A percentile compares a stretch with the other conserved stretches of the same genome.
phyloP scores from a whole-genome alignment of 1,140 invertebrate genomes.

The Heterodera carotae region DNA sequence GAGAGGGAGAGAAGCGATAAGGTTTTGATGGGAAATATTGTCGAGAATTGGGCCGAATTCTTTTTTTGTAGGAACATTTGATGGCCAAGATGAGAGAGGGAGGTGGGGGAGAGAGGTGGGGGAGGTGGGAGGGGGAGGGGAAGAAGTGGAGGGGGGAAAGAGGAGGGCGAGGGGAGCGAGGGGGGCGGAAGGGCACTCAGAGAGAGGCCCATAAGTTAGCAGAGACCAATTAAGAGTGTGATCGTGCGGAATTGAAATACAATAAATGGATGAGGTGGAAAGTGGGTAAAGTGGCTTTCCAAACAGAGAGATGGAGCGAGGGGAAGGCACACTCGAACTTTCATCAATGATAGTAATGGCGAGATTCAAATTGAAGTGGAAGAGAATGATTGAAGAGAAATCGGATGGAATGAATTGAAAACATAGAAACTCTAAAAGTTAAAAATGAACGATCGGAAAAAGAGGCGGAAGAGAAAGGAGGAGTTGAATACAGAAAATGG shows the following conservation, averaged over 20 bases:
- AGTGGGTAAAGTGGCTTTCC: not conserved
- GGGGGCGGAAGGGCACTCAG: not conserved
- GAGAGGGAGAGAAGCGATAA: not conserved
- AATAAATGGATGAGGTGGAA: slow-evolving; percentile 1
- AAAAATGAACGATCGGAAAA: too few relatives aligned
- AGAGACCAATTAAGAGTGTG: not conserved
- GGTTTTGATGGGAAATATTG: not conserved
- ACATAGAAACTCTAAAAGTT: not conserved
- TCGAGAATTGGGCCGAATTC: not conserved
- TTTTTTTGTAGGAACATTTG: not conserved
- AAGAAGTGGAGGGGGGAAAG: too few relatives aligned
- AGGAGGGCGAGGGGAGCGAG: not conserved
- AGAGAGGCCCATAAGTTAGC: not conserved
- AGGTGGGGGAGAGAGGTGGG: not conserved
- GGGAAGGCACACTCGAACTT: not conserved
- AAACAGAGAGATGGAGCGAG: too few relatives aligned
- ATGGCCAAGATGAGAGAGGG: not conserved
- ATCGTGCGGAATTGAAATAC: slow-evolving; percentile 3
- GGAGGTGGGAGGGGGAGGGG: too few relatives aligned
- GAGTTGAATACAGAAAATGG: too few relatives aligned
- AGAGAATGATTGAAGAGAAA: not conserved
- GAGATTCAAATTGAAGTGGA: not conserved
- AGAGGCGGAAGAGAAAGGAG: too few relatives aligned
- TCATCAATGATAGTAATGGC: not conserved
- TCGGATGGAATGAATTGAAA: not conserved